These are phyloP conservation scores for Nothobranchius kuhntae DNA, from an alignment of 2,113 vertebrate species.

Conservation along the genomic window DNA sequence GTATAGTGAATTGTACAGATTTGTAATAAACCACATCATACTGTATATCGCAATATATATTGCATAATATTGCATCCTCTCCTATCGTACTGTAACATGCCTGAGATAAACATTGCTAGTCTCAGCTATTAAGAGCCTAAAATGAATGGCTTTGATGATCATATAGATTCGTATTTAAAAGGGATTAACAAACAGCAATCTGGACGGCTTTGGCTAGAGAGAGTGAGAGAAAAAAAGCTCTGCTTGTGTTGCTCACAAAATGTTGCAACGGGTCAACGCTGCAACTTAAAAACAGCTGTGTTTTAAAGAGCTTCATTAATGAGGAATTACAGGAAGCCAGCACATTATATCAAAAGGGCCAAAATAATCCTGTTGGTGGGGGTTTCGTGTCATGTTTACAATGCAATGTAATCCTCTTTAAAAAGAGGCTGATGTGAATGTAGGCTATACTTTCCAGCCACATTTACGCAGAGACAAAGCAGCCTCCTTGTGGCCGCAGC, in stretches of 20 bases:
- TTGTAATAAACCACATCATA: no score
- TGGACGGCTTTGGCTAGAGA: not conserved
- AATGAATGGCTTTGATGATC: slow-evolving; percentile 28
- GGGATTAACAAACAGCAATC: slow-evolving; percentile 4
- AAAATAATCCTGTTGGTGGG: slow-evolving; percentile 55
- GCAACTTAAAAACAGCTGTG: slow-evolving; percentile 16
- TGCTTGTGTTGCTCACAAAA: slow-evolving; percentile 11
- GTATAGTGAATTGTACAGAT: no score
- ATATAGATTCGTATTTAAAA: slow-evolving; percentile 1
- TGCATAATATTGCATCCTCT: no score
- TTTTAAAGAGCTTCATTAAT: slow-evolving; percentile 55
- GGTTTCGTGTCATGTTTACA: slow-evolving; percentile 51
- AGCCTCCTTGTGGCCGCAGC: slow-evolving; percentile 56
- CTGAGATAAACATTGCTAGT: slow-evolving; percentile 25
- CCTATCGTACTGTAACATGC: not conserved
- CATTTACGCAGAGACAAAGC: slow-evolving; percentile 55
- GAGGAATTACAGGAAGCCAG: slow-evolving; percentile 32
- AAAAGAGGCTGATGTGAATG: slow-evolving; percentile 57
- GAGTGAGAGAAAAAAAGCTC: slow-evolving; percentile 15
- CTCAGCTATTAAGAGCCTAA: slow-evolving; percentile 12
- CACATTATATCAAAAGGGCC: slow-evolving; percentile 37
- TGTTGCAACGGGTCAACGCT: slow-evolving; percentile 5
- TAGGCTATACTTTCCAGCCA: slow-evolving; percentile 35
- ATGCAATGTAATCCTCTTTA: slow-evolving; percentile 66
- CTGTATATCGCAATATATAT: no score